These are phyloP conservation scores for Drosophila neocordata DNA, from an alignment of 1,140 invertebrate genomes.

Conservation along the genomic window DNA sequence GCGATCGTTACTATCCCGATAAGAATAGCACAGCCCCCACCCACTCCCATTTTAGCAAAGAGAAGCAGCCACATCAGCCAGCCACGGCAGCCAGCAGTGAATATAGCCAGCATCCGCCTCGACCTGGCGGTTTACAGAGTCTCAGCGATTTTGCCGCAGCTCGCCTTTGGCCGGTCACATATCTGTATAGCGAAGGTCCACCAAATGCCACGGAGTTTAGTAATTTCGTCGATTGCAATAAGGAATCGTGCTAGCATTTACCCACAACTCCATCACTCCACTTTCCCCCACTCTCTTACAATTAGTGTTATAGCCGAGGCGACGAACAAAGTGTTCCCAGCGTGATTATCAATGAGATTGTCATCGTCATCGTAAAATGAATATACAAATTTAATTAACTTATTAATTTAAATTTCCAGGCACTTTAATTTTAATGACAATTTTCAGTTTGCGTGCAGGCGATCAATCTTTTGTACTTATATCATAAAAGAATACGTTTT, in stretches of 20 bases:
- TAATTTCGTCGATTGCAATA: conserved; percentile 83
- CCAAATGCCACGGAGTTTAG: conserved; percentile 84
- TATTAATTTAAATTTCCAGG: conserved; percentile 44
- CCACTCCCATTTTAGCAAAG: conserved; percentile 76
- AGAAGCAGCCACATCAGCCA: conserved; percentile 62
- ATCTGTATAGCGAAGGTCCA: conserved; percentile 86
- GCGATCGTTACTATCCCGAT: conserved; percentile 89
- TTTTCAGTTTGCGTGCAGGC: conserved; percentile 1
- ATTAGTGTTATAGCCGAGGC: not conserved
- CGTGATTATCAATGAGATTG: conserved; percentile 57
- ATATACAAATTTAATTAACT: conserved; percentile 46
- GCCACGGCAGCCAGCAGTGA: conserved; percentile 60
- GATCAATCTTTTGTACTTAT: conserved; percentile 14
- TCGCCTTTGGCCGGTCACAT: conserved; percentile 87
- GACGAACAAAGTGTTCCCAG: conserved; percentile 28
- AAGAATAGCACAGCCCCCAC: conserved; percentile 54
- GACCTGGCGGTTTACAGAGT: conserved; percentile 83
- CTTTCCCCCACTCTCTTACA: conserved; percentile 12
- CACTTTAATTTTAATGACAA: conserved; percentile 15
- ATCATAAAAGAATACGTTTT: conserved; percentile 1
- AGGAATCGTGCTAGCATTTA: conserved; percentile 75
- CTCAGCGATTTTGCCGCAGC: conserved; percentile 82
- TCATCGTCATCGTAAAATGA: conserved; percentile 41
- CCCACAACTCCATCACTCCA: conserved; percentile 5
- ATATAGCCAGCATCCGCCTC: conserved; percentile 82